Evolutionary conservation across 2,888 invertebrate species (phyloP), one percentile per base, ranked within the genome.

Genomic region (Aproaerema taeniolella): DNA sequence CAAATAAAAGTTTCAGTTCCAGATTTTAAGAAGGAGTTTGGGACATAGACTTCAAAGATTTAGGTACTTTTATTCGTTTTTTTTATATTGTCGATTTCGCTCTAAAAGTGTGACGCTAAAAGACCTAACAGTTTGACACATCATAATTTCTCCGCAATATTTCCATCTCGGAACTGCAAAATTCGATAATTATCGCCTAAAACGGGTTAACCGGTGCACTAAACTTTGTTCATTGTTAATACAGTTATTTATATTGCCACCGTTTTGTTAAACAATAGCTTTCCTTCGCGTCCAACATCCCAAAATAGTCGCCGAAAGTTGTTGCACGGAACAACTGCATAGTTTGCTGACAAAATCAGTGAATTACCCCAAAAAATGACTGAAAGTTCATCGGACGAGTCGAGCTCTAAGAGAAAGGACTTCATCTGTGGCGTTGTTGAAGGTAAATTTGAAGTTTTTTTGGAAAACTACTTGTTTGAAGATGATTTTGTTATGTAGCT

Each of bases 361-460:
- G 39, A 42, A 49, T 58, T 59, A 17, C 43, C 48, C 36, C 39
- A 49, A 44, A 77, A 68, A 61, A 86, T 86, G 85, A 73, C 77
- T 61, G 83, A 81, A 71, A 74, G 62, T 53, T 79, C 89, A 55
- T 79, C 87, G 39, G 90, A 90, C 55, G 92, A 91, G 76, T 82
- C 89, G 52, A 90, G 88, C 73, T 86, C 88, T 31, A 91, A 90
- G 77, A 90, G 92, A 68, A 92, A 91, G 43, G 92, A 94, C 78
- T 96, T 96, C 69, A 93, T 96, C 67, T 96, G 96, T 73, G 96
- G 96, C 37, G 96, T 96, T 45, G 95, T 97, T 42, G 95, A 96
- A 91, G 96, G 95, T 94, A 89, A 69, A 41, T 35, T 49, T 47
- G 49, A 48, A 46, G 54, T 53, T 53, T 45, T 36, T 41, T 28